phyloP scores from a whole-genome alignment of 2,888 invertebrate species.

The Apodemia duryi region DNA sequence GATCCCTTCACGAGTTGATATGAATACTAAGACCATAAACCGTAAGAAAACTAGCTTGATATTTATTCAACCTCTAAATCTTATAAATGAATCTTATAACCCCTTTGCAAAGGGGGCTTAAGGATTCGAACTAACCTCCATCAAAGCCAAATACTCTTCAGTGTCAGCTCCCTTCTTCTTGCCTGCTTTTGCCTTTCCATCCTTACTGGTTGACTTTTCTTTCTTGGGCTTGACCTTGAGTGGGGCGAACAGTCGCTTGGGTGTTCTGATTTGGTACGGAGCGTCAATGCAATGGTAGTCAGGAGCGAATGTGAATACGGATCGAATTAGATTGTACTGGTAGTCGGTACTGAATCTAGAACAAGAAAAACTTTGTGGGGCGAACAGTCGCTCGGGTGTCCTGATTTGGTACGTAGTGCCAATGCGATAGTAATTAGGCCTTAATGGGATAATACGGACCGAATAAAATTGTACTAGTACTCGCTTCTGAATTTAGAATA shows the following conservation, averaged over 20 bases:
- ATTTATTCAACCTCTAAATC: no score
- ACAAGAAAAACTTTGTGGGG: not conserved
- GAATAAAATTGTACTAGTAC: no score
- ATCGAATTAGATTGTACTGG: slow-evolving; percentile 60
- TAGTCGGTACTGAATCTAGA: slow-evolving; percentile 65
- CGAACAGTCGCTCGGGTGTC: no score
- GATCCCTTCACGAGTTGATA: no score
- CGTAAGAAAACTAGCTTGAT: no score
- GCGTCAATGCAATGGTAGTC: slow-evolving; percentile 53
- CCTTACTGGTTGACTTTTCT: slow-evolving; percentile 47
- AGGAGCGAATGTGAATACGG: slow-evolving; percentile 58
- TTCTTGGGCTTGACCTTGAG: slow-evolving; percentile 48
- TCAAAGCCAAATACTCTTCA: slow-evolving; percentile 50
- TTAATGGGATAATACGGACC: no score
- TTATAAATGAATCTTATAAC: not conserved
- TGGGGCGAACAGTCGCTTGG: slow-evolving; percentile 47
- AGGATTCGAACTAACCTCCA: slow-evolving; percentile 43
- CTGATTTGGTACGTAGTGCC: no score
- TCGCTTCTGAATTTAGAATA: no score
- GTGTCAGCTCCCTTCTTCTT: slow-evolving; percentile 51
- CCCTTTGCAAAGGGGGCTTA: not conserved
- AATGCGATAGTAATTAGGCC: no score
- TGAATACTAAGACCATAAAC: no score
- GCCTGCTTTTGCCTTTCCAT: slow-evolving; percentile 34
- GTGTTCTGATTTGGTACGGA: slow-evolving; percentile 52